Percentiles rank a stretch among this genome's conserved stretches.
These are phyloP conservation scores for Lumbricus terrestris DNA, from an alignment of 2,888 invertebrate species.

Conservation along the genomic window DNA sequence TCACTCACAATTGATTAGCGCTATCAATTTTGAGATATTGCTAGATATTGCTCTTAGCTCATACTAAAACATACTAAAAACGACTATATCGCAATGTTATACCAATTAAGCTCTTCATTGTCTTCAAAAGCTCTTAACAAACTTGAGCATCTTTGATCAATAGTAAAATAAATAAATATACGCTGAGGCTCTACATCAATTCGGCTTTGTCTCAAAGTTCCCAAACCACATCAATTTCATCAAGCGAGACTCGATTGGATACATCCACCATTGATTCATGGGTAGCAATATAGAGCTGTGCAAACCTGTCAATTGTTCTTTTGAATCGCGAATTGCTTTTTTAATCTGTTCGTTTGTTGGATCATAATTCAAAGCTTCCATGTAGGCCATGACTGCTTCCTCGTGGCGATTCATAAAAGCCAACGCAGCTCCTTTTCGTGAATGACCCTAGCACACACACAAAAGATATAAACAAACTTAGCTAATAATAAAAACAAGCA, in stretches of 20 bases:
- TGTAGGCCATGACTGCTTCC: constrained; percentile 76
- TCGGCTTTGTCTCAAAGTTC: too few relatives aligned
- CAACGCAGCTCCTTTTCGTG: constrained; percentile 82
- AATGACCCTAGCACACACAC: constrained; percentile 66
- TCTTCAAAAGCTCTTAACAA: not conserved
- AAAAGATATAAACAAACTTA: not conserved
- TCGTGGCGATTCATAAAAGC: constrained; percentile 73
- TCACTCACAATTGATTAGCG: too few relatives aligned
- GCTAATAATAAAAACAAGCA: not conserved
- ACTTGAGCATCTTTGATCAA: not conserved
- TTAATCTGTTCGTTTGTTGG: constrained; percentile 73
- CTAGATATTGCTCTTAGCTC: too few relatives aligned
- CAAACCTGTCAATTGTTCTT: constrained; percentile 43
- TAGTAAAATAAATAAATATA: too few relatives aligned
- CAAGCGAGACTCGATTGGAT: not conserved
- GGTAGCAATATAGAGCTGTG: too few relatives aligned
- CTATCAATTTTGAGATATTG: too few relatives aligned
- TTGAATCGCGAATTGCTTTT: constrained; percentile 67
- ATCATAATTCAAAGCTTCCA: constrained; percentile 72
- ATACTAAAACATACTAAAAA: too few relatives aligned
- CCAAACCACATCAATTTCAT: not conserved
- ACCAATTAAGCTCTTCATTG: not conserved
- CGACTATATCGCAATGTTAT: not conserved
- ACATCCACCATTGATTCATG: too few relatives aligned
- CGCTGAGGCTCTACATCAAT: too few relatives aligned